Evolutionary conservation across 2,113 vertebrate species (phyloP).

Genomic region (Lathamus discolor): DNA sequence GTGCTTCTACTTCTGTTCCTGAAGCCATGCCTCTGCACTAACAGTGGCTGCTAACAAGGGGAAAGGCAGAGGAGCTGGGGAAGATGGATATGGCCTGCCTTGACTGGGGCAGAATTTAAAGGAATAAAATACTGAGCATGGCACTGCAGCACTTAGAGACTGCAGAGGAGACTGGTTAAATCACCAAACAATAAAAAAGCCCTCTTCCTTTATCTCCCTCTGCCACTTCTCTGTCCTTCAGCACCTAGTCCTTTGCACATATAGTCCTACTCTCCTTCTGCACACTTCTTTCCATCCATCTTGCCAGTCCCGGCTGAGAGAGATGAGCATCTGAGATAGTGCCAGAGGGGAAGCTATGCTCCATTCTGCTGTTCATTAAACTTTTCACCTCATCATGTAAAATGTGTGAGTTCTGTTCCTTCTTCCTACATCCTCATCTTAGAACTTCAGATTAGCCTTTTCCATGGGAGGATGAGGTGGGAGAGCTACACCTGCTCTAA

Average conservation of each 20-base stretch:
- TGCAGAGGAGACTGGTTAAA: not conserved
- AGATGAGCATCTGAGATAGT: accelerated
- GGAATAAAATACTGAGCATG: not conserved
- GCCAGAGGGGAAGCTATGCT: accelerated
- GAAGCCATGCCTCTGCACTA: not conserved
- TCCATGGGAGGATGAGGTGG: not conserved
- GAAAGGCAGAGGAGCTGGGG: not conserved
- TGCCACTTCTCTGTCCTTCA: not conserved
- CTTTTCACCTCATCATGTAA: not conserved
- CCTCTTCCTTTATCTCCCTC: not conserved
- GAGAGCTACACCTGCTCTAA: not conserved
- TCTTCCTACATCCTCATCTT: not conserved
- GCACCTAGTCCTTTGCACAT: not conserved
- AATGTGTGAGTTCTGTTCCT: not conserved
- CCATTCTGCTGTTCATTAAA: not conserved
- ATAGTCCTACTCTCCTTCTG: not conserved
- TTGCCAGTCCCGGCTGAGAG: not conserved
- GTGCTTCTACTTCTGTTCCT: not conserved
- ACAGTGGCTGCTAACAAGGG: accelerated
- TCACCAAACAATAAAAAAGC: not conserved
- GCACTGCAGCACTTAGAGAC: not conserved
- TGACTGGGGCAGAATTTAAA: not conserved
- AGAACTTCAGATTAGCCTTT: not conserved
- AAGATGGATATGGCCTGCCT: not conserved
- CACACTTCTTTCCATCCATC: not conserved